Evolutionary conservation across 1,140 invertebrate genomes (phyloP).

Genomic region (Meteorus sp.): DNA sequence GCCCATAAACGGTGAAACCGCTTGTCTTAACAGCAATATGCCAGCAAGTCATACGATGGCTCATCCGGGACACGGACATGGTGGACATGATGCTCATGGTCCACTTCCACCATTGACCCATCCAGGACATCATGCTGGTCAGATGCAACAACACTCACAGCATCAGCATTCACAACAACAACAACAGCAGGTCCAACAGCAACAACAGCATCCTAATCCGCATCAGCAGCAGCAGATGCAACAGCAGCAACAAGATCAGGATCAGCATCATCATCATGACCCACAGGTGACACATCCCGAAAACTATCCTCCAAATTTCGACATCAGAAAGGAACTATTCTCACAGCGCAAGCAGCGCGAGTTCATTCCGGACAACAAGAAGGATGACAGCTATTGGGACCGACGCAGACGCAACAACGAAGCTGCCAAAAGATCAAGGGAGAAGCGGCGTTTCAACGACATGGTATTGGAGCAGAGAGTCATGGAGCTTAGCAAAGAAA

Average conservation of each 20-base stretch:
- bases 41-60: slow-evolving; percentile 59
- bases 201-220: slow-evolving; percentile 36
- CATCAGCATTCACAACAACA: slow-evolving; percentile 37
- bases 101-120: slow-evolving; percentile 53
- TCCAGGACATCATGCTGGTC: slow-evolving; percentile 38
- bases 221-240: slow-evolving; percentile 39
- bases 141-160: slow-evolving; percentile 29
- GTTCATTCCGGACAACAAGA: slow-evolving; percentile 96
- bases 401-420: slow-evolving; percentile 93
- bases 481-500: slow-evolving; percentile 92
- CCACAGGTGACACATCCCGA: slow-evolving; percentile 42
- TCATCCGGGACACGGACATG: slow-evolving; percentile 47
- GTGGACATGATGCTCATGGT: slow-evolving; percentile 41
- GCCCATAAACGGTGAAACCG: slow-evolving; percentile 69
- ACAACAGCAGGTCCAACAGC: slow-evolving; percentile 25
- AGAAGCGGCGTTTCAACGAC: slow-evolving; percentile 95
- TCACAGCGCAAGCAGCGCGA: slow-evolving; percentile 91
- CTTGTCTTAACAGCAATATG: slow-evolving; percentile 62
- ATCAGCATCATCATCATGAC: slow-evolving; percentile 38
- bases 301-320: slow-evolving; percentile 50
- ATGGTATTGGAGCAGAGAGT: slow-evolving; percentile 95
- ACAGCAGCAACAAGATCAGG: slow-evolving; percentile 36
- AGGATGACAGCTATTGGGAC: slow-evolving; percentile 98
- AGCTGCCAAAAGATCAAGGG: slow-evolving; percentile 89
- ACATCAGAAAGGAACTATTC: slow-evolving; percentile 76